Conservation (phyloP, 2,113 vertebrate genomes). For the Cromileptes altivelis region DNA sequence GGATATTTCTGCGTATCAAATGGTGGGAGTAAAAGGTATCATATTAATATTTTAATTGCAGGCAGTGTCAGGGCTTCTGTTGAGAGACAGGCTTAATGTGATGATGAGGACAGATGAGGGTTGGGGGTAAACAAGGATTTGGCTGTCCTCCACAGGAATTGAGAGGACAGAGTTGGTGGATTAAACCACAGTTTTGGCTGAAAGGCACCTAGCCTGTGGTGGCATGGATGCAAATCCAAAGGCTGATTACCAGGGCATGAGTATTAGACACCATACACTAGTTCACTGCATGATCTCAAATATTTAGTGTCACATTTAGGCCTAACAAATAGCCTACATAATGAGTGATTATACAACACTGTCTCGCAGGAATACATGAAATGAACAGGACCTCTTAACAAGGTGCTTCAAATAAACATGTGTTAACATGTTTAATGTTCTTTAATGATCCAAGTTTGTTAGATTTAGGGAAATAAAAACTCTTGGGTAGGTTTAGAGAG, state of each 20-base stretch:
- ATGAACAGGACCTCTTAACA: no score
- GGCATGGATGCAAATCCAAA: slow-evolving; percentile 54
- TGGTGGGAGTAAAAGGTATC: slow-evolving; percentile 73
- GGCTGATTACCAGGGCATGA: slow-evolving; percentile 44
- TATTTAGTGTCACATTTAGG: slow-evolving; percentile 38
- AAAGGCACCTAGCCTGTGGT: slow-evolving; percentile 58
- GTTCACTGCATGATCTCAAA: slow-evolving; percentile 36
- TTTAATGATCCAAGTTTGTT: no score
- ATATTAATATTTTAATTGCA: slow-evolving; percentile 81
- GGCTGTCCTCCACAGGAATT: slow-evolving; percentile 70
- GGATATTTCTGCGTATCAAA: slow-evolving; percentile 68
- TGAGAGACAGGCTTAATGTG: slow-evolving; percentile 73
- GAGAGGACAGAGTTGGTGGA: slow-evolving; percentile 74
- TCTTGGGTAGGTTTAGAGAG: no score
- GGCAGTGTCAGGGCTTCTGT: slow-evolving; percentile 61
- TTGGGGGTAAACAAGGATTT: slow-evolving; percentile 77
- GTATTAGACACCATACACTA: slow-evolving; percentile 23
- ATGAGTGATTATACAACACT: neutral
- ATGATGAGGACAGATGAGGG: slow-evolving; percentile 70
- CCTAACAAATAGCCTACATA: neutral
- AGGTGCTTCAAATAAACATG: no score
- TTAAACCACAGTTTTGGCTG: slow-evolving; percentile 73
- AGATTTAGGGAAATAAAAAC: no score
- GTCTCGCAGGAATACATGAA: no score
- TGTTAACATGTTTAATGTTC: no score